These are phyloP conservation scores for Pteruthius melanotis DNA, from an alignment of 2,113 vertebrate species.

Conservation along the genomic window DNA sequence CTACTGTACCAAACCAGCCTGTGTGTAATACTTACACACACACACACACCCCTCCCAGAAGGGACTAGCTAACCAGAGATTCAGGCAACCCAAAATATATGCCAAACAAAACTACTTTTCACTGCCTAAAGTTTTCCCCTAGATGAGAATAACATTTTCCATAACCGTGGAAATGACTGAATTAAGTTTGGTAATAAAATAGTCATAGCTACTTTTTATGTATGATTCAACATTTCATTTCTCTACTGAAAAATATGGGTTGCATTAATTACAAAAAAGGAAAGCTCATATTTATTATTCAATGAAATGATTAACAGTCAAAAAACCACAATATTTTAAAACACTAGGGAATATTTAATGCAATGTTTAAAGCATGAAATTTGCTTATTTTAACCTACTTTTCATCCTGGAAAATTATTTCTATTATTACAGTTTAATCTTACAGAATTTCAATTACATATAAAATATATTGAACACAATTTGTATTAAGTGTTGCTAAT, in stretches of 20 bases:
- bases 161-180: conserved; percentile 69
- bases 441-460: conserved; percentile 61
- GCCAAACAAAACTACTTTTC: conserved; percentile 67
- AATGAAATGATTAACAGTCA: conserved; percentile 68
- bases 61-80: conserved; percentile 46
- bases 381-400: conserved; percentile 67
- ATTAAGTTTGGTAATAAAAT: conserved; percentile 74
- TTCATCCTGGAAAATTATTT: conserved; percentile 53
- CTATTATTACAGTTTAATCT: conserved; percentile 54
- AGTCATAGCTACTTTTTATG: conserved; percentile 66
- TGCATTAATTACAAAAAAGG: conserved; percentile 73
- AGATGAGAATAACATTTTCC: conserved; percentile 74
- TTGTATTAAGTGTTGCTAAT: conserved; percentile 44
- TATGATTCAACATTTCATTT: conserved; percentile 70
- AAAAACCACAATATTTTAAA: conserved; percentile 66
- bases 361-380: conserved; percentile 68
- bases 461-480: conserved; percentile 39
- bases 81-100: conserved; percentile 57
- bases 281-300: conserved; percentile 68
- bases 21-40: background rate
- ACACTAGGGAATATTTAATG: conserved; percentile 55
- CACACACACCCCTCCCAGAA: background rate
- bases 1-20: background rate
- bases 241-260: conserved; percentile 65
- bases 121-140: conserved; percentile 68